Percentiles rank a stretch among this genome's conserved stretches.
Evolutionary conservation across 2,797 vertebrate species (phyloP).

Genomic region (Psittacula echo): DNA sequence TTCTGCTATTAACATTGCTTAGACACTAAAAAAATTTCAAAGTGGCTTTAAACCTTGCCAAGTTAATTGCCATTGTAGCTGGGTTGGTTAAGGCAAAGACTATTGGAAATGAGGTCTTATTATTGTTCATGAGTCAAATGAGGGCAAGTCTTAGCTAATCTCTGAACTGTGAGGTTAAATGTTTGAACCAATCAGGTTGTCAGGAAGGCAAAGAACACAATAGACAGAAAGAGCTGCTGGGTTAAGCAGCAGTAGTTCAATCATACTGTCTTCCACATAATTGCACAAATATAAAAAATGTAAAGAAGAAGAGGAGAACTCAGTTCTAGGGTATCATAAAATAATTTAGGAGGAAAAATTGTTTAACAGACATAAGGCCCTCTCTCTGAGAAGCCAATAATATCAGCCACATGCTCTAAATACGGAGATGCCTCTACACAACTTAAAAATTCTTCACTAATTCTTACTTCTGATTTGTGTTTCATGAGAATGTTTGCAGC

Average conservation of each 20-base stretch:
- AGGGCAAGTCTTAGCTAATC: constrained; percentile 44
- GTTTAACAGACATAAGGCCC: not conserved
- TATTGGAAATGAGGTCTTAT: constrained; percentile 37
- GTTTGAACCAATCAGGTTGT: constrained; percentile 44
- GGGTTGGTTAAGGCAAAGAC: constrained; percentile 22
- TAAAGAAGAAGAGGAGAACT: not conserved
- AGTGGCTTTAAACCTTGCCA: constrained; percentile 48
- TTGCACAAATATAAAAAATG: constrained; percentile 7
- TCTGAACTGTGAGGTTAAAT: constrained; percentile 65
- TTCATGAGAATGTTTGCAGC: not conserved
- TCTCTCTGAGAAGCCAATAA: not conserved
- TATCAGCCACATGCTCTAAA: not conserved
- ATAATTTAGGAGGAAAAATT: not conserved
- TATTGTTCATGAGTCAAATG: constrained; percentile 46
- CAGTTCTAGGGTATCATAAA: not conserved
- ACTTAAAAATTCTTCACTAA: not conserved
- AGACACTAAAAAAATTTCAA: constrained; percentile 35
- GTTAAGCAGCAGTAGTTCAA: not conserved
- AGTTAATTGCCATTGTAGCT: constrained; percentile 60
- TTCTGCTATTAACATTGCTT: constrained; percentile 56
- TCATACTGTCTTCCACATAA: not conserved
- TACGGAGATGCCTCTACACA: not conserved
- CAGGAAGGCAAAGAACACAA: constrained; percentile 7
- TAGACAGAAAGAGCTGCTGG: not conserved
- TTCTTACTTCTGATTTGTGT: not conserved